phyloP scores from a whole-genome alignment of 2,797 vertebrate species.

The Phrynocephalus forsythii region DNA sequence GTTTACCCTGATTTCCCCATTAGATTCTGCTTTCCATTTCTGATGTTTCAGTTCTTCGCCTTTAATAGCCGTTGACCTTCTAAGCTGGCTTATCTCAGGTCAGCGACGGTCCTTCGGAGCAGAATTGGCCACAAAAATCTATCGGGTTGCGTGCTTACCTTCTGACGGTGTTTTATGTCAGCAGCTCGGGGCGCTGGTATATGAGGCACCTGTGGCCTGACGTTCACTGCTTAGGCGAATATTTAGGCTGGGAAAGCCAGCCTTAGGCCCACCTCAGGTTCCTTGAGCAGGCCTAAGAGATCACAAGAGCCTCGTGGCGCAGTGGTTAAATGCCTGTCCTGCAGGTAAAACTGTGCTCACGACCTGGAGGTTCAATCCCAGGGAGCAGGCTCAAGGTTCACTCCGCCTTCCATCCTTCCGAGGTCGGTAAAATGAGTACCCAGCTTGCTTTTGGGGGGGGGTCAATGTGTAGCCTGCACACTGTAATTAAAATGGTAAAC shows the following conservation, averaged over 20 bases:
- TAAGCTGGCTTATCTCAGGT: slow-evolving; percentile 66
- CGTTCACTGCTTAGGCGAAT: background rate
- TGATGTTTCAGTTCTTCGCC: slow-evolving; percentile 54
- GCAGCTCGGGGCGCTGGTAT: slow-evolving; percentile 23
- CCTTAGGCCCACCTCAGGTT: no score
- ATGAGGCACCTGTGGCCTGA: background rate
- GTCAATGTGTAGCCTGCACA: no score
- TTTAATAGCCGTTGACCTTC: slow-evolving; percentile 69
- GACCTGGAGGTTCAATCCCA: no score
- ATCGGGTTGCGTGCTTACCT: slow-evolving; percentile 53
- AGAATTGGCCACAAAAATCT: slow-evolving; percentile 58
- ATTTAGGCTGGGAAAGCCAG: background rate
- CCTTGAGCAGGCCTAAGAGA: no score
- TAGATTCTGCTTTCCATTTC: slow-evolving; percentile 65
- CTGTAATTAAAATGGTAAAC: no score
- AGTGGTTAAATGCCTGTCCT: no score
- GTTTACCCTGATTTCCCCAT: slow-evolving; percentile 68
- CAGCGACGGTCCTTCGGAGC: slow-evolving; percentile 24
- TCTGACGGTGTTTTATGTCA: slow-evolving; percentile 22
- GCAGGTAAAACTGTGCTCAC: no score
- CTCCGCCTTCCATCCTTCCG: no score
- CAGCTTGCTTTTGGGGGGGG: no score
- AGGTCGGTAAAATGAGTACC: no score
- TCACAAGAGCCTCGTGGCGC: no score
- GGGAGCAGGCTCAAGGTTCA: no score